Base-by-base conservation (phyloP, 1,140 invertebrate genomes). In the Drosophila willistoni region DNA sequence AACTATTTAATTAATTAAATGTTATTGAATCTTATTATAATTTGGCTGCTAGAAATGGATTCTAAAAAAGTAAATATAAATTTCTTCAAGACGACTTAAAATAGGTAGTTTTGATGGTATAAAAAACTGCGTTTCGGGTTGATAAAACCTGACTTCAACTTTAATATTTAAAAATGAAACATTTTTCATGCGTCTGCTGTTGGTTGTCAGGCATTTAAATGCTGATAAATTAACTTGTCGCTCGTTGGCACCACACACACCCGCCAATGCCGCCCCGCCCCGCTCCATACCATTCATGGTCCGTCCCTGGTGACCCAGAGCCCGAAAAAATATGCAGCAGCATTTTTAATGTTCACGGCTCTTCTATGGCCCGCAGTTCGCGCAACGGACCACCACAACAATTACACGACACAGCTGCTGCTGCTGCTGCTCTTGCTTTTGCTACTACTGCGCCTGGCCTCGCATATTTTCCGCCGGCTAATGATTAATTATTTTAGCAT, bases 401-500 rank as follows among this genome's bases (percentile, higher is more conserved):
- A 89, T 87, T 89, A 87, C 84, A 78, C 44, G 64, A 79, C 62
- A 68, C 69, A 62, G 73, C 80, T 81, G 80, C 84, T 63, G 70
- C 68, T 61, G 70, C 79, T 80, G 72, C 83, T 25, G 19, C 22
- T 25, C 4, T 25, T 25, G 22, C 22, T 25, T 25, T 25, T 25
- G 22, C 22, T 25, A 25, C 22, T 79, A 70, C 39, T 61, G 55
- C 59, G 57, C 60, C 57, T 69, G 76, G 73, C 64, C 75, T 68
- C 73, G 79, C 84, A 90, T 87, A 87, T 89, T 87, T 87, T 84
- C 72, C 79, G 69, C 77, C 70, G 68, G 70, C 84, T 87, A 87
- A 87, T 87, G 84, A 87, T 87, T 87, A 87, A 87, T 87, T 87
- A 87, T 89, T 89, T 90, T 90, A 81, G 84, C 84, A 87, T 89